phyloP scores from a whole-genome alignment of 1,140 invertebrate genomes.

The Drosophila melanica region DNA sequence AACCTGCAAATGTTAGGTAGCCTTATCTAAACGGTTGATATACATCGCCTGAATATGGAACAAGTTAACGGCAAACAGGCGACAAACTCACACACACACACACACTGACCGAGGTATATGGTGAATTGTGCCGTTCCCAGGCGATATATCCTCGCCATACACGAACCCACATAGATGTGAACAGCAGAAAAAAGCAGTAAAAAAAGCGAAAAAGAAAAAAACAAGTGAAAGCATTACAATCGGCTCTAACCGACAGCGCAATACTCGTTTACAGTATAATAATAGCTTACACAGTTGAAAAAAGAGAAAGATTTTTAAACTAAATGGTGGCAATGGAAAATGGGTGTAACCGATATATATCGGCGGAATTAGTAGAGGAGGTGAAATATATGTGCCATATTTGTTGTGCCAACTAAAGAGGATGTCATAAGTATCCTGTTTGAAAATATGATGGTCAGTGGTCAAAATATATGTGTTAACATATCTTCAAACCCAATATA shows the following conservation, averaged over 20 bases:
- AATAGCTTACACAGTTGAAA: too few species aligned
- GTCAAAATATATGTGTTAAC: too few species aligned
- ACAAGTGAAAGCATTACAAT: background rate
- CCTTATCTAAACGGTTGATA: slow-evolving; percentile 72
- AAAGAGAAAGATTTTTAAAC: too few species aligned
- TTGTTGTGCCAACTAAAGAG: background rate
- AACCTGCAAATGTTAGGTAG: slow-evolving; percentile 51
- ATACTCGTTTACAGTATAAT: background rate
- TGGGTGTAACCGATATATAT: too few species aligned
- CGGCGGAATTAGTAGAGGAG: too few species aligned
- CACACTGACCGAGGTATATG: background rate
- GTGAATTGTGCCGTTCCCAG: slow-evolving; percentile 24
- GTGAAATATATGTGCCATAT: too few species aligned
- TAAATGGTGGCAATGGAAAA: too few species aligned
- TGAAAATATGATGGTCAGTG: too few species aligned
- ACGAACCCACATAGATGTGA: slow-evolving; percentile 28
- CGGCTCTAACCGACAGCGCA: background rate
- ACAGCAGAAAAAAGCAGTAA: slow-evolving; percentile 9
- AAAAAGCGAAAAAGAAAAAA: slow-evolving; percentile 16
- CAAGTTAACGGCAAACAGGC: slow-evolving; percentile 73
- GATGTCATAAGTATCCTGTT: slow-evolving; percentile 3
- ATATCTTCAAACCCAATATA: slow-evolving; percentile 1
- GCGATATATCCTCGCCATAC: slow-evolving; percentile 28
- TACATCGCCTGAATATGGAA: slow-evolving; percentile 77
- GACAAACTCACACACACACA: slow-evolving; percentile 37